A percentile compares a stretch with the other conserved stretches of the same genome.
These are phyloP conservation scores for Caenorhabditis panamensis DNA, from an alignment of 2,888 invertebrate genomes.

Conservation along the genomic window DNA sequence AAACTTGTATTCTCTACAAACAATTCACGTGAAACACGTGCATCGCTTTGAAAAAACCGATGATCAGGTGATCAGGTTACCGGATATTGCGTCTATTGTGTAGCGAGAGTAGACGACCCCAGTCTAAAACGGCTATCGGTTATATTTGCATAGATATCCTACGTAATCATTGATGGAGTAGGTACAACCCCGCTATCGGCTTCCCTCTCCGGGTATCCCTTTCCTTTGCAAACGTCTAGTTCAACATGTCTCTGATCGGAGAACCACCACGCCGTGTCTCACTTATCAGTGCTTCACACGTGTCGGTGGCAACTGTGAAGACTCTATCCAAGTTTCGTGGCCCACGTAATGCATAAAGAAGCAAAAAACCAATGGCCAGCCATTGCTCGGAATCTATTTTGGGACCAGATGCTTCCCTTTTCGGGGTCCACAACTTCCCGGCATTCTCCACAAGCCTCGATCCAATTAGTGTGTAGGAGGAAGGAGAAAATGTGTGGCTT, in stretches of 20 bases:
- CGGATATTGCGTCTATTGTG: slow-evolving; percentile 8
- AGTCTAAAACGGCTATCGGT: neutral
- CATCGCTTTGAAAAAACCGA: slow-evolving; percentile 10
- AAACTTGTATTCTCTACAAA: neutral
- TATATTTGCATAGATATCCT: neutral
- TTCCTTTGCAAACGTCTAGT: neutral
- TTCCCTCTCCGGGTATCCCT: neutral
- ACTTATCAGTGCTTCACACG: slow-evolving; percentile 48
- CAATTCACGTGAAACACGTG: slow-evolving; percentile 47
- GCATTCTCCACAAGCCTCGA: slow-evolving; percentile 52
- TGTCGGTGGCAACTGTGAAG: slow-evolving; percentile 38
- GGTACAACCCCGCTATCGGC: neutral
- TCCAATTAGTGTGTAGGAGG: slow-evolving; percentile 60
- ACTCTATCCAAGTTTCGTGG: neutral
- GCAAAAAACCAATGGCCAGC: slow-evolving; percentile 3
- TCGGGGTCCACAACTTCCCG: slow-evolving; percentile 46
- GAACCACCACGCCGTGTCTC: slow-evolving; percentile 36
- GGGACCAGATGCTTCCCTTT: slow-evolving; percentile 46
- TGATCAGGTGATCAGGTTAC: slow-evolving; percentile 20
- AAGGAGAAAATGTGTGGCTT: slow-evolving; percentile 46
- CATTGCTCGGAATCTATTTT: slow-evolving; percentile 37
- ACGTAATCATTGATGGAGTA: neutral
- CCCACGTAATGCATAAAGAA: slow-evolving; percentile 3
- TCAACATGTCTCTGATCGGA: slow-evolving; percentile 29
- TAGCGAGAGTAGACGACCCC: too few relatives aligned